These are phyloP conservation scores for Lethocerus indicus DNA, from an alignment of 1,140 invertebrate species.

Conservation along the genomic window DNA sequence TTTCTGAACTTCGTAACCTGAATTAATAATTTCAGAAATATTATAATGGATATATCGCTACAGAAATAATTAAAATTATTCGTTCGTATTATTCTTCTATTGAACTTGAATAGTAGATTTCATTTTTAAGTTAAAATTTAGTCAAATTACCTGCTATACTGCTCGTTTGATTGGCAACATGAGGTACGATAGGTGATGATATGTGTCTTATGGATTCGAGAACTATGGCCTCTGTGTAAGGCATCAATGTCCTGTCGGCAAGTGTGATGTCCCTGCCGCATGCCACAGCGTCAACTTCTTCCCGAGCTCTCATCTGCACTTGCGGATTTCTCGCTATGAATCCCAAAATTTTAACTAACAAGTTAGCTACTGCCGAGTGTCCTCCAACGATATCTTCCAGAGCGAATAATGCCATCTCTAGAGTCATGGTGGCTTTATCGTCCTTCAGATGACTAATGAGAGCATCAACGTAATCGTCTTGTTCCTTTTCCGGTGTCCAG, in stretches of 20 bases:
- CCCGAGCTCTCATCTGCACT: constrained; percentile 42
- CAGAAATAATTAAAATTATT: not conserved
- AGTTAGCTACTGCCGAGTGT: constrained; percentile 68
- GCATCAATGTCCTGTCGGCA: constrained; percentile 45
- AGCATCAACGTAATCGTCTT: constrained; percentile 51
- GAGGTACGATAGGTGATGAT: constrained; percentile 79
- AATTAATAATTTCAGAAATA: not conserved
- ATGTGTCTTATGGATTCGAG: constrained; percentile 60
- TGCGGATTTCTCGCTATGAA: constrained; percentile 43
- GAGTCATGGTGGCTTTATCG: constrained; percentile 41
- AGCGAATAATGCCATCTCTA: constrained; percentile 33
- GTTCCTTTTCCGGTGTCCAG: constrained; percentile 13
- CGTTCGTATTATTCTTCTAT: not conserved
- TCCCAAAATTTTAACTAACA: constrained; percentile 50
- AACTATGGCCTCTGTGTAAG: constrained; percentile 68
- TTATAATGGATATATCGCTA: too few relatives aligned
- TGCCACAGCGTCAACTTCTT: constrained; percentile 47
- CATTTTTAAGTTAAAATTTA: not conserved
- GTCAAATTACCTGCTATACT: constrained; percentile 34
- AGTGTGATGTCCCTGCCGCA: constrained; percentile 36
- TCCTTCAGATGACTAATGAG: constrained; percentile 46
- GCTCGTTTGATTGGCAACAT: constrained; percentile 63
- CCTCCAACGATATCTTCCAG: constrained; percentile 76
- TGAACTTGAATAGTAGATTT: not conserved
- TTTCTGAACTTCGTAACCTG: constrained; percentile 49